phyloP scores from a whole-genome alignment of 2,113 vertebrate genomes.

The Apteryx mantelli region DNA sequence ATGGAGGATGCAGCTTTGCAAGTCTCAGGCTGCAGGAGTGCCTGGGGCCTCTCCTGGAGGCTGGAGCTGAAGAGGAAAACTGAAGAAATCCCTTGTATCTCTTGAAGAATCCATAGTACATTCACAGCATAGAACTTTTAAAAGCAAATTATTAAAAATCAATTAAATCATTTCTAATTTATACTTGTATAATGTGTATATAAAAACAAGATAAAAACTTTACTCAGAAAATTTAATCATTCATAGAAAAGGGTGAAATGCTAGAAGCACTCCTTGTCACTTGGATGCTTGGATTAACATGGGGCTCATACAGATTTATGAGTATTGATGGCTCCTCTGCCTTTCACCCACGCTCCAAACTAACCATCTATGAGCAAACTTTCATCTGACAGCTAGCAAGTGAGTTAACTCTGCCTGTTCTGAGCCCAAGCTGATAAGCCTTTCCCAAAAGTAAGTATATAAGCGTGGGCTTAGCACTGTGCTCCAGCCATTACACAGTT shows the following conservation, averaged over 20 bases:
- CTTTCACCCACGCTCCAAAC: background rate
- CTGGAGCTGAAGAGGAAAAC: background rate
- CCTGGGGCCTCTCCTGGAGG: too few relatives aligned
- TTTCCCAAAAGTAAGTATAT: background rate
- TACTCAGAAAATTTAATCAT: background rate
- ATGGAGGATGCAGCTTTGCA: too few relatives aligned
- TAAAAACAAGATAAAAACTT: background rate
- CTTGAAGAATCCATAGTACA: background rate
- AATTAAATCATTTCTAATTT: background rate
- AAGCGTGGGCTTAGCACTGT: background rate
- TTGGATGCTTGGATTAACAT: background rate
- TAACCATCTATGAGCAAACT: background rate
- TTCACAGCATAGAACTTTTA: background rate
- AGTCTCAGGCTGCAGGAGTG: too few relatives aligned
- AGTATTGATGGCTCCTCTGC: background rate
- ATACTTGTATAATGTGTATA: background rate
- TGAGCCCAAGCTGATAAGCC: background rate
- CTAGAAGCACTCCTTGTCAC: background rate
- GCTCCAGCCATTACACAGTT: background rate
- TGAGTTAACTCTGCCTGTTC: background rate
- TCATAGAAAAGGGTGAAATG: background rate
- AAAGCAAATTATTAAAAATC: background rate
- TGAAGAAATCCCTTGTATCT: background rate
- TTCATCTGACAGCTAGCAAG: background rate
- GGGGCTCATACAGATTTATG: background rate